Conservation (phyloP, 2,797 vertebrate species). For the Babyrousa celebensis region DNA sequence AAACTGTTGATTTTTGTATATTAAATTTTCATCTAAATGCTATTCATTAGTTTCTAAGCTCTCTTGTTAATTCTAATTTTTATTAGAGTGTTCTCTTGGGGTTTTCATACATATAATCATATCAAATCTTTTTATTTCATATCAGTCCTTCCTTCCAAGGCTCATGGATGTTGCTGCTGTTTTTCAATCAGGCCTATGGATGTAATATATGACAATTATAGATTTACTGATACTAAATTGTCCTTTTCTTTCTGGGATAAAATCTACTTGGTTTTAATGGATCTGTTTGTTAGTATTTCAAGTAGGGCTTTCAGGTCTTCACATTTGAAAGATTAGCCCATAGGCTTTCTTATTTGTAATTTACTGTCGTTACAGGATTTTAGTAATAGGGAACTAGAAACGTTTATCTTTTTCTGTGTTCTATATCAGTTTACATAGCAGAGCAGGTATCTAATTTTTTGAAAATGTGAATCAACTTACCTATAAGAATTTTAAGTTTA, state of each 20-base stretch:
- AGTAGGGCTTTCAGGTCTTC: slow-evolving; percentile 36
- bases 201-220: slow-evolving; percentile 55
- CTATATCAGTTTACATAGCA: slow-evolving; percentile 43
- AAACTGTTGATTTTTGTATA: slow-evolving; percentile 57
- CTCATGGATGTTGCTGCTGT: slow-evolving; percentile 40
- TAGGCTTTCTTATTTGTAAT: slow-evolving; percentile 22
- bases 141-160: neutral
- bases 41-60: slow-evolving; percentile 37
- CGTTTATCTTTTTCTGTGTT: slow-evolving; percentile 37
- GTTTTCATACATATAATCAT: slow-evolving; percentile 30
- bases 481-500: neutral
- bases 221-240: slow-evolving; percentile 68
- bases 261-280: slow-evolving; percentile 53
- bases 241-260: slow-evolving; percentile 53
- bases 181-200: slow-evolving; percentile 60
- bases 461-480: slow-evolving; percentile 53
- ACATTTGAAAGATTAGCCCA: neutral
- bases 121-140: slow-evolving; percentile 57
- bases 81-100: slow-evolving; percentile 18
- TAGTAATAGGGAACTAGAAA: neutral
- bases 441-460: slow-evolving; percentile 3
- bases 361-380: slow-evolving; percentile 56
- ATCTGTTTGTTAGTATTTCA: slow-evolving; percentile 56
- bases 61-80: slow-evolving; percentile 55
- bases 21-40: slow-evolving; percentile 66